These are phyloP conservation scores for Lathronympha strigana DNA, from an alignment of 2,888 invertebrate genomes.

Conservation along the genomic window DNA sequence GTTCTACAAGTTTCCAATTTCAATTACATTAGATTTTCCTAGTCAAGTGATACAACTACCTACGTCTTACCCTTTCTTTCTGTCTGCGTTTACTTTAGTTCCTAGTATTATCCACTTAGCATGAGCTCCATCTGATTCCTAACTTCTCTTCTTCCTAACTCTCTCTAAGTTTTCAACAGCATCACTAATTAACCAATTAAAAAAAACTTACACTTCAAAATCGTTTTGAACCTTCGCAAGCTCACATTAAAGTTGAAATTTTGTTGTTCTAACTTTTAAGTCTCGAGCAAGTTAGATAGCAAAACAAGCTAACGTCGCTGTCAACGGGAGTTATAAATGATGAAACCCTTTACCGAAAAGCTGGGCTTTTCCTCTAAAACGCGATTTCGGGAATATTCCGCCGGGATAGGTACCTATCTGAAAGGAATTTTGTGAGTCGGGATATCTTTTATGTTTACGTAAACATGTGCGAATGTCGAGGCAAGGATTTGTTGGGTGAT, in stretches of 20 bases:
- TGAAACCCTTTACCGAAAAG: constrained; percentile 63
- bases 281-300: constrained; percentile 47
- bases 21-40: no score
- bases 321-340: constrained; percentile 73
- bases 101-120: not conserved
- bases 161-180: constrained; percentile 14
- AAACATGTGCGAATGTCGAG: constrained; percentile 17
- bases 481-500: constrained; percentile 25
- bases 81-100: no score
- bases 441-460: constrained; percentile 37
- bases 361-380: constrained; percentile 56
- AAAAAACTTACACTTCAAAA: constrained; percentile 12
- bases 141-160: no score
- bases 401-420: constrained; percentile 29
- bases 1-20: no score
- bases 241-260: constrained; percentile 11
- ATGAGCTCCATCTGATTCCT: not conserved
- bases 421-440: constrained; percentile 39
- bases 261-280: constrained; percentile 24
- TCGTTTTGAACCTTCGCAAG: constrained; percentile 1
- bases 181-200: constrained; percentile 35
- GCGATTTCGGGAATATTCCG: constrained; percentile 56
- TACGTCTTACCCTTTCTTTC: no score
- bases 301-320: constrained; percentile 66
- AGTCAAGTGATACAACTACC: no score